Evolutionary conservation across 2,888 invertebrate species (phyloP), one percentile per base, ranked within the genome.

Genomic region (Drosophila monieri): DNA sequence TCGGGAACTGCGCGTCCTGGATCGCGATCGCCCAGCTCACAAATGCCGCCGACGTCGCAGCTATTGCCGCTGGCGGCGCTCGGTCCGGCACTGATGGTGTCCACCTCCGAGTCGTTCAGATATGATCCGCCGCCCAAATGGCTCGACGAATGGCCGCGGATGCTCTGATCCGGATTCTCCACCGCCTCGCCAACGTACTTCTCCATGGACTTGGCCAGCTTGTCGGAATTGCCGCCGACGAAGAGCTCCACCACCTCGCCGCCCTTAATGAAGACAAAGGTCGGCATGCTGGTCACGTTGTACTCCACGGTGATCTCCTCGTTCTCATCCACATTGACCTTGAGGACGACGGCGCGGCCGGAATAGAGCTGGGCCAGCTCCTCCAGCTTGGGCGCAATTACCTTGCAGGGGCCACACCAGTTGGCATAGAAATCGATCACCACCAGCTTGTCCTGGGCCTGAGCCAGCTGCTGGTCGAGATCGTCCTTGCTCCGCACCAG

Each of bases 381-480:
- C 80, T 96, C 96, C 25, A 97, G 92, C 79, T 95, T 95, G 23
- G 97, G 97, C 1, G 95, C 94, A 88, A 97, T 97, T 92, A 95
- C 93, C 91, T 96, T 96, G 93, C 97, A 98, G 1, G 97, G 97
- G 0, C 97, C 97, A 90, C 98, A 98, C 97, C 97, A 98, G 54
- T 95, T 95, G 49, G 97, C 97, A 92, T 94, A 96, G 92, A 98
- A 98, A 92, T 97, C 97, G 73, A 97, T 95, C 35, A 98, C 94
- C 39, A 98, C 95, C 87, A 97, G 92, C 89, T 95, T 95, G 25
- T 94, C 93, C 10, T 95, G 96, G 14, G 97, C 97, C 69, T 95
- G 94, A 0, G 90, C 81, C 73, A 97, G 92, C 92, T 95, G 94
- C 68, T 90, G 90, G 84, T 94, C 93, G 88, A 97, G 94, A 88